Base-by-base conservation (phyloP, 2,113 vertebrate genomes). In the Phycodurus eques region DNA sequence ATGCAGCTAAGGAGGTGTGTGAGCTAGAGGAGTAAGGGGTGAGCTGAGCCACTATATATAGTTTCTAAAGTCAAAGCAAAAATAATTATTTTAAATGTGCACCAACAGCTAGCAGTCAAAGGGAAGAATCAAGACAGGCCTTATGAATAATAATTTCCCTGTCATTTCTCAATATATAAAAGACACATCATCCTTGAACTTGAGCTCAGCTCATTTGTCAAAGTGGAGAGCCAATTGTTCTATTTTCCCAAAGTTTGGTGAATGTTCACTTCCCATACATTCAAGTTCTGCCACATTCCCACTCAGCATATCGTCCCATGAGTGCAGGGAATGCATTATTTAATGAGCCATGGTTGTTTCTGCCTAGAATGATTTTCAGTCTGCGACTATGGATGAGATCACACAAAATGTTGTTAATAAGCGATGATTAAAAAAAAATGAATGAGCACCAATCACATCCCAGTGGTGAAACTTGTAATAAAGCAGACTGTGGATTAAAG, bases 281-380 rank as follows among this genome's bases (percentile, higher is more conserved):
- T 19, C 14, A 17, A 51, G 49, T 51, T 59, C 13, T 14, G 22
- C 35, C 12, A 59, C 22, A 59, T 11, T 10, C 57, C n/a, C 31
- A 9, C 31, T 43, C n/a, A 83, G 78, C 84, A 84, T 68, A 72
- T 84, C 78, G 11, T 85, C 82, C 63, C 70, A 68, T 74, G 77
- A 80, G 83, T 80, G 78, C 63, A 56, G 67, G 44, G 68, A 70
- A 86, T 89, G 87, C 81, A 89, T 91, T 85, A 91, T 88, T 89
- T 86, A 88, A 31, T 8, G 67, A 74, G 43, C 61, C 73, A 65
- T 77, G 72, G 72, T 72, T 85, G 82, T 83, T 87, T 71, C 83
- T 57, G 67, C 42, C 78, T 75, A 72, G 73, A 75, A 86, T 79
- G 82, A 88, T 84, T 87, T 71, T 73, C 73, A 47, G 57, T 22